phyloP scores from a whole-genome alignment of 1,140 invertebrate genomes.

The Trachymyrmex septentrionalis region DNA sequence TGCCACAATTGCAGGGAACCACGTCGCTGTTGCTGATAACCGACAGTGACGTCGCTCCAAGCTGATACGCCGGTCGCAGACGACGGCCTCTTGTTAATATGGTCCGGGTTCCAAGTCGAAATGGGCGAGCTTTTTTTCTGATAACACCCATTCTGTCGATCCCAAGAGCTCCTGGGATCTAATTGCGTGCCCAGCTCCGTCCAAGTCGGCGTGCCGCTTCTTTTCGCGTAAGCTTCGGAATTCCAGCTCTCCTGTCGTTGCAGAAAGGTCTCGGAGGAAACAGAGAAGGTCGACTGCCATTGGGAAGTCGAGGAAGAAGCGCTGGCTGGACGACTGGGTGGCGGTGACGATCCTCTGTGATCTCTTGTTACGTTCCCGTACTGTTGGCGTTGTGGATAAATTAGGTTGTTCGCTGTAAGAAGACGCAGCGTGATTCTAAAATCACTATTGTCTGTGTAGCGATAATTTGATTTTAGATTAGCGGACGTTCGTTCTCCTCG shows the following conservation, averaged over 20 bases:
- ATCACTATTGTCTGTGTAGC: not conserved
- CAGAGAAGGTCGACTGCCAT: constrained; percentile 75
- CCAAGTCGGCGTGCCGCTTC: constrained; percentile 81
- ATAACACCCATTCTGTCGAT: constrained; percentile 77
- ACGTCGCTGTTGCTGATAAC: constrained; percentile 87
- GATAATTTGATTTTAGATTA: not conserved
- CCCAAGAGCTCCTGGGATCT: constrained; percentile 80
- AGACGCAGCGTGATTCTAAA: not conserved
- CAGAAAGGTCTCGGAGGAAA: constrained; percentile 71
- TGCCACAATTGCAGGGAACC: constrained; percentile 98
- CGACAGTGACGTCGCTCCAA: constrained; percentile 81
- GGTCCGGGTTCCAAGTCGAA: constrained; percentile 81
- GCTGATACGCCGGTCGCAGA: constrained; percentile 72
- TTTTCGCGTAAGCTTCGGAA: constrained; percentile 73
- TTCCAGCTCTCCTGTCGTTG: constrained; percentile 77
- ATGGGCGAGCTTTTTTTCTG: constrained; percentile 79
- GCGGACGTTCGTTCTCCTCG: not conserved
- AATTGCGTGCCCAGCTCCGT: constrained; percentile 81
- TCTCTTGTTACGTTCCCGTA: constrained; percentile 73
- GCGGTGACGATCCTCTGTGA: constrained; percentile 73
- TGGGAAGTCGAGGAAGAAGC: constrained; percentile 78
- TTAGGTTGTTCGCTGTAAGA: constrained; percentile 71
- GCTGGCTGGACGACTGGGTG: constrained; percentile 77
- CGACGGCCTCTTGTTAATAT: constrained; percentile 74
- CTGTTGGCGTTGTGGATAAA: constrained; percentile 77